phyloP scores from a whole-genome alignment of 2,888 invertebrate species.

The Dryobota labecula region DNA sequence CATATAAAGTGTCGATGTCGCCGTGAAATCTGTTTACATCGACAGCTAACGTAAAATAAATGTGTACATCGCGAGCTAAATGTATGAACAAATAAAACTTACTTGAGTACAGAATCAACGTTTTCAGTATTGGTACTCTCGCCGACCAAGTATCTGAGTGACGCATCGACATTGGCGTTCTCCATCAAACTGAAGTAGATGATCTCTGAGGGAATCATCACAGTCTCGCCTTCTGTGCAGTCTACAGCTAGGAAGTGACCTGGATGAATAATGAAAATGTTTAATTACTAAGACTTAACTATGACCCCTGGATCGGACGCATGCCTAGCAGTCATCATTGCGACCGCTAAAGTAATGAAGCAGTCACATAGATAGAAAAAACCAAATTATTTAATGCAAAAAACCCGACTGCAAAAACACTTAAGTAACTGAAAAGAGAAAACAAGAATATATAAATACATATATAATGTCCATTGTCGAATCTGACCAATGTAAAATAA shows the following conservation, averaged over 20 bases:
- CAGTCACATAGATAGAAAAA: no score
- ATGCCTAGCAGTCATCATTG: background rate
- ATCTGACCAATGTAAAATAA: no score
- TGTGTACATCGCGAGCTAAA: background rate
- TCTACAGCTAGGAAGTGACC: conserved; percentile 93
- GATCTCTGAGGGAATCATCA: conserved; percentile 92
- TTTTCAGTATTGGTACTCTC: conserved; percentile 81
- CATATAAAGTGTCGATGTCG: background rate
- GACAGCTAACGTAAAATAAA: background rate
- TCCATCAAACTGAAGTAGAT: conserved; percentile 91
- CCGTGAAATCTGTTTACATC: background rate
- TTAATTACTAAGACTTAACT: background rate
- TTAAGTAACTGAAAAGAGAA: no score
- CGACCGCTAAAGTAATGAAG: background rate
- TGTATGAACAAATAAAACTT: conserved; percentile 61
- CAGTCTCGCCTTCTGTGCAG: conserved; percentile 92
- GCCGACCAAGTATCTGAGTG: conserved; percentile 84
- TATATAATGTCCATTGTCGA: no score
- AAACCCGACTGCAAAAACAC: no score
- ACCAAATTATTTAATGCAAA: no score
- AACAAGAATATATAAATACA: no score
- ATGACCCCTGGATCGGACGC: no score
- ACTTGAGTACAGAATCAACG: conserved; percentile 91
- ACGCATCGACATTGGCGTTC: conserved; percentile 84
- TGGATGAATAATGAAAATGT: conserved; percentile 55